Percentiles rank a stretch among this genome's conserved stretches.
Conservation (phyloP, 2,113 vertebrate genomes). For the Solenodon paradoxus region DNA sequence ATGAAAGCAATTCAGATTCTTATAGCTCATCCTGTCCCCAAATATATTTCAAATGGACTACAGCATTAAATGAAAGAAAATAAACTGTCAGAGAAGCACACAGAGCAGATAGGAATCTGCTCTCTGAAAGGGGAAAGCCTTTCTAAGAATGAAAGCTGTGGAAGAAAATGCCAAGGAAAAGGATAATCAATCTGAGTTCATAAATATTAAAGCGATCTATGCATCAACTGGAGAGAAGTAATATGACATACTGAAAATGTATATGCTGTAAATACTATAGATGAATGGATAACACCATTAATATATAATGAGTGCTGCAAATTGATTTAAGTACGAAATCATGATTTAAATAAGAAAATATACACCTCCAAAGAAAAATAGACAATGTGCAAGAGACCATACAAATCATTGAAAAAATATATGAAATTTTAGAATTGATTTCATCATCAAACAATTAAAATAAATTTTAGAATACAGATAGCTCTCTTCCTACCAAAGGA, state of each 20-base stretch:
- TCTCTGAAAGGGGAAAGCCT: not conserved
- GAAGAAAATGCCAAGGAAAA: not conserved
- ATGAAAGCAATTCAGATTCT: not conserved
- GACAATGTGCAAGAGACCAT: not conserved
- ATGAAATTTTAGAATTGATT: not conserved
- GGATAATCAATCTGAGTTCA: not conserved
- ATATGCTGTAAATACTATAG: not conserved
- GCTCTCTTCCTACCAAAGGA: not conserved
- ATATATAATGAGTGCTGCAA: not conserved
- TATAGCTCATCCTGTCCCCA: not conserved
- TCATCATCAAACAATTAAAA: not conserved
- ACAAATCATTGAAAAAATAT: not conserved
- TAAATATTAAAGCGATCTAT: slow-evolving; percentile 35
- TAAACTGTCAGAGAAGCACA: not conserved
- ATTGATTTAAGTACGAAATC: not conserved
- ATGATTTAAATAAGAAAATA: slow-evolving; percentile 4
- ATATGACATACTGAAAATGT: not conserved
- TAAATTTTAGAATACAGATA: not conserved
- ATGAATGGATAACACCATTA: not conserved
- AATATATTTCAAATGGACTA: not conserved
- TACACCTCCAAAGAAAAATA: not conserved
- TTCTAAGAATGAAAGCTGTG: not conserved
- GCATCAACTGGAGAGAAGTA: not conserved
- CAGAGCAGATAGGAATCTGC: not conserved
- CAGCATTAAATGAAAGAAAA: not conserved